Evolutionary conservation across 2,113 vertebrate species (phyloP).

Genomic region (Porphyrio hochstetteri): DNA sequence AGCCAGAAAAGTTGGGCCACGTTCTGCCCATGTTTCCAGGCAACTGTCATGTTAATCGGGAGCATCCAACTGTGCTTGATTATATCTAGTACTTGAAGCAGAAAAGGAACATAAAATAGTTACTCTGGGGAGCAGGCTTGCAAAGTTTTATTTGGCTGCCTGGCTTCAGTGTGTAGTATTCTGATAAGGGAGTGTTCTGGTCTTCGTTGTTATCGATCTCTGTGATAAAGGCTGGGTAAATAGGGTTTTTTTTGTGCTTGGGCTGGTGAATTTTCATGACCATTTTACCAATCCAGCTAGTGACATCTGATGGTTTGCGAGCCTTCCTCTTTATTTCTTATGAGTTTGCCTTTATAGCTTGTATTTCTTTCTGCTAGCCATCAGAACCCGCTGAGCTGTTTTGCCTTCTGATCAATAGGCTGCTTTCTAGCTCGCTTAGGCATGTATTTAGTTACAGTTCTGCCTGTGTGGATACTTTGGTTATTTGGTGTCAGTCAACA

Average conservation of each 20-base stretch:
- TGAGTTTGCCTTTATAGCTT: neutral
- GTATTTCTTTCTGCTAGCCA: neutral
- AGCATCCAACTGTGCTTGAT: constrained; percentile 56
- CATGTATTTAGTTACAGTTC: neutral
- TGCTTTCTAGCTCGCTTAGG: neutral
- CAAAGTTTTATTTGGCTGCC: constrained; percentile 19
- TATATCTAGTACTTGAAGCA: constrained; percentile 49
- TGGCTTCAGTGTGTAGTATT: neutral
- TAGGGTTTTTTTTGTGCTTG: neutral
- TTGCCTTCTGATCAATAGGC: neutral
- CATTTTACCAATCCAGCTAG: neutral
- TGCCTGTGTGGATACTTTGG: neutral
- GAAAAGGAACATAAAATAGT: constrained; percentile 42
- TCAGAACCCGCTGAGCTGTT: neutral
- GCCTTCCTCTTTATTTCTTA: neutral
- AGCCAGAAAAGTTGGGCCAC: neutral
- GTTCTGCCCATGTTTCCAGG: constrained; percentile 15
- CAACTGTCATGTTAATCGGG: constrained; percentile 33
- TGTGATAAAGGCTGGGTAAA: neutral
- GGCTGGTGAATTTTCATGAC: neutral
- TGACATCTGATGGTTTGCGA: neutral
- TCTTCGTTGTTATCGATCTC: neutral
- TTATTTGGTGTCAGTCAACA: neutral
- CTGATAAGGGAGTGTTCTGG: neutral
- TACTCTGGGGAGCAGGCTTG: neutral